phyloP scores from a whole-genome alignment of 2,113 vertebrate species.

The Caretta caretta region DNA sequence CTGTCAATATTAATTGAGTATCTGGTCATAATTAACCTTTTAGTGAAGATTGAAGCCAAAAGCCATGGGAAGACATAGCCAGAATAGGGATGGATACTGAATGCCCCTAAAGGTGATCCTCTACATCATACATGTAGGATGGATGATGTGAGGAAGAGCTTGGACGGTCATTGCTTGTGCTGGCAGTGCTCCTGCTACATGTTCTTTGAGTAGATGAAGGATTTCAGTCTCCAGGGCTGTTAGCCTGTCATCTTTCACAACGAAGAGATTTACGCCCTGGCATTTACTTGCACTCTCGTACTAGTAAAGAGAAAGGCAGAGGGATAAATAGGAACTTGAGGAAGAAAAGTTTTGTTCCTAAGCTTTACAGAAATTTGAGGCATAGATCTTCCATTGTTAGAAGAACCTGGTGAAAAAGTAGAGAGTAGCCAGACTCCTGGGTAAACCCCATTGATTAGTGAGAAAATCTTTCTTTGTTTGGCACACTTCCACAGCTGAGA shows the following conservation, averaged over 20 bases:
- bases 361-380: not conserved
- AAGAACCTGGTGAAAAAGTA: not conserved
- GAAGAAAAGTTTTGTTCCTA: not conserved
- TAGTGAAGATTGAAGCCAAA: not conserved
- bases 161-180: not conserved
- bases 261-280: not conserved
- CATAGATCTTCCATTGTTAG: not conserved
- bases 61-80: not conserved
- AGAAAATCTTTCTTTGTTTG: not conserved
- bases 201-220: not conserved
- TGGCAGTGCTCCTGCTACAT: accelerated
- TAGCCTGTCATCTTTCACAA: not conserved
- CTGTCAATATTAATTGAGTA: not conserved
- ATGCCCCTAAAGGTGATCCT: not conserved
- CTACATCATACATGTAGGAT: not conserved
- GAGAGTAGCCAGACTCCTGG: not conserved
- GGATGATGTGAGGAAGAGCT: not conserved
- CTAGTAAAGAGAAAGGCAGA: not conserved
- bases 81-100: not conserved
- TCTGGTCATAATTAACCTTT: not conserved
- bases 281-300: not conserved
- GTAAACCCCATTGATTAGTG: not conserved
- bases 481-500: not conserved
- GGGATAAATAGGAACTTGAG: not conserved
- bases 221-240: not conserved